A percentile compares a stretch with the other conserved stretches of the same genome.
Conservation (phyloP, 2,113 vertebrate genomes). For the Tiliqua scincoides region DNA sequence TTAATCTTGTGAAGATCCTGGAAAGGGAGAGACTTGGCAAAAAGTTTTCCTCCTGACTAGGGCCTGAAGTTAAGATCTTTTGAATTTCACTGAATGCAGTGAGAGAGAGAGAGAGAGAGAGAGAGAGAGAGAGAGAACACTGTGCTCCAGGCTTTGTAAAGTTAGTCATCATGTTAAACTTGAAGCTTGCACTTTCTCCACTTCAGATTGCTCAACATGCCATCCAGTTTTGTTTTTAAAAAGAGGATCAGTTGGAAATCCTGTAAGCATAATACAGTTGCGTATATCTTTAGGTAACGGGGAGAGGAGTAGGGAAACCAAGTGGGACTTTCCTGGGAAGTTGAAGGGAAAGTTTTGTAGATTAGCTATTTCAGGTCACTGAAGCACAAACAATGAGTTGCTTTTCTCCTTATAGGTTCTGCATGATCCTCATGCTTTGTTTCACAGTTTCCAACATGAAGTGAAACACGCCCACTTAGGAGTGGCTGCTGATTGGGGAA, state of each 20-base stretch:
- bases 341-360: constrained; percentile 53
- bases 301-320: constrained; percentile 47
- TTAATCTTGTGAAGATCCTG: background rate
- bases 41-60: background rate
- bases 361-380: constrained; percentile 10
- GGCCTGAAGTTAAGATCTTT: background rate
- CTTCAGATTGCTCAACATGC: background rate
- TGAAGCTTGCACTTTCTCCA: background rate
- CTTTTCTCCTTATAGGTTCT: background rate
- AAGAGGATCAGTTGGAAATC: background rate
- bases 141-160: background rate
- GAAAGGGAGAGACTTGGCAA: background rate
- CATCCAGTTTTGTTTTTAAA: background rate
- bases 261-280: background rate
- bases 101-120: no score
- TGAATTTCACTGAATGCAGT: background rate
- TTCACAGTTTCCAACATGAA: constrained; percentile 40
- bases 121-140: background rate
- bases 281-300: background rate
- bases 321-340: constrained; percentile 69
- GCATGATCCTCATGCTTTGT: background rate
- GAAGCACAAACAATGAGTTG: constrained; percentile 26
- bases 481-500: constrained; percentile 30
- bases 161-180: no score
- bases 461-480: background rate